Evolutionary conservation across 2,888 invertebrate species (phyloP).

Genomic region (Nomada hirtipes): DNA sequence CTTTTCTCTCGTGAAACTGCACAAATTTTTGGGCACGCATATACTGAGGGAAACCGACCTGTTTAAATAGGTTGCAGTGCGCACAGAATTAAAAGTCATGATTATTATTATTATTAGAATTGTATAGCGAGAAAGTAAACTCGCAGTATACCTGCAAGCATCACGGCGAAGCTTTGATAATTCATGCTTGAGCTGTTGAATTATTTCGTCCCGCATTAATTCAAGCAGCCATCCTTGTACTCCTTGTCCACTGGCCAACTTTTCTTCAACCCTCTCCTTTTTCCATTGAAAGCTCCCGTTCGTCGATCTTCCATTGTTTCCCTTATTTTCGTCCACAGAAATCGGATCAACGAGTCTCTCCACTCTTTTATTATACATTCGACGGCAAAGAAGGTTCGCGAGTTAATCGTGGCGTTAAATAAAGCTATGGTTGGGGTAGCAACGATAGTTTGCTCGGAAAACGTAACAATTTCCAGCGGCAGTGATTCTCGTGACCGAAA

Average conservation of each 20-base stretch:
- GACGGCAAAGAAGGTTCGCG: not conserved
- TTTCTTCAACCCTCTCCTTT: not conserved
- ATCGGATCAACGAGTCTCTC: not conserved
- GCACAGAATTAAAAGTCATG: too few relatives aligned
- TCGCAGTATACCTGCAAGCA: slow-evolving; percentile 6
- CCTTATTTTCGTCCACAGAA: not conserved
- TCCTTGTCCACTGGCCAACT: slow-evolving; percentile 8
- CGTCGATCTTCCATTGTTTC: not conserved
- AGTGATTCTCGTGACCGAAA: not conserved
- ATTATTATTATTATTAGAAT: too few relatives aligned
- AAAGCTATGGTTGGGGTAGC: not conserved
- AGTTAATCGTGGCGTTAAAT: not conserved
- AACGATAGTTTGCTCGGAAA: not conserved
- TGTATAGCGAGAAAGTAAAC: too few relatives aligned
- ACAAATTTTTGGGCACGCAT: not conserved
- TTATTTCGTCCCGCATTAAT: slow-evolving; percentile 51
- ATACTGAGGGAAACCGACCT: not conserved
- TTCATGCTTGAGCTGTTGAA: slow-evolving; percentile 39
- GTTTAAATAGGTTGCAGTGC: not conserved
- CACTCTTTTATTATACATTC: not conserved
- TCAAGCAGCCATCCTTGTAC: slow-evolving; percentile 5
- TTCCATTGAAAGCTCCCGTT: not conserved
- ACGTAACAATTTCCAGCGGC: not conserved
- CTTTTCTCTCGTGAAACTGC: slow-evolving; percentile 13
- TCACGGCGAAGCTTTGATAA: slow-evolving; percentile 25